phyloP scores from a whole-genome alignment of 2,113 vertebrate genomes.

The Merops nubicus region DNA sequence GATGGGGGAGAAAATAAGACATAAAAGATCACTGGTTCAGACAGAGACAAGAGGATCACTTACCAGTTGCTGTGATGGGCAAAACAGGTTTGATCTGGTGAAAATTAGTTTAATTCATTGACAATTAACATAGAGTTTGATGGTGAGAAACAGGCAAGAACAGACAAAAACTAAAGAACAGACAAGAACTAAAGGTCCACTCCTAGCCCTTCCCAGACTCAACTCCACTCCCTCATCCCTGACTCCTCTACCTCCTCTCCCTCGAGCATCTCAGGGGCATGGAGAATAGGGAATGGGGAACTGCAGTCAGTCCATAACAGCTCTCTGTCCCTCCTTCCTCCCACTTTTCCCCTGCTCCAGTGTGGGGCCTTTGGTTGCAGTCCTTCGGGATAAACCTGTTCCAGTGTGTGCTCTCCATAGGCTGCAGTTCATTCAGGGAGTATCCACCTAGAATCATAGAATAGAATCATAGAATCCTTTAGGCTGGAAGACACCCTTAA shows the following conservation, averaged over 20 bases:
- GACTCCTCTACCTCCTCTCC: rapidly evolving
- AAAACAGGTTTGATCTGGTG: rapidly evolving
- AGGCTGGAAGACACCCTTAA: no score
- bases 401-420: neutral
- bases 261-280: rapidly evolving
- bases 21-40: rapidly evolving
- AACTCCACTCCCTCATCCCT: neutral
- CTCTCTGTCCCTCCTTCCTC: neutral
- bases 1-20: neutral
- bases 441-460: no score
- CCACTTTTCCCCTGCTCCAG: rapidly evolving
- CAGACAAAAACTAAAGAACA: neutral
- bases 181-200: neutral
- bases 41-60: neutral
- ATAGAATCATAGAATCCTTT: no score
- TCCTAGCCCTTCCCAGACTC: neutral
- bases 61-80: neutral
- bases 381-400: neutral
- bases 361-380: neutral
- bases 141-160: neutral
- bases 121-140: neutral
- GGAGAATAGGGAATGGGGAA: neutral
- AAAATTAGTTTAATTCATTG: neutral
- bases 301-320: neutral
- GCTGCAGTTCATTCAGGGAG: neutral